Evolutionary conservation across 2,797 vertebrate genomes (phyloP).

Genomic region (Lophius americanus): DNA sequence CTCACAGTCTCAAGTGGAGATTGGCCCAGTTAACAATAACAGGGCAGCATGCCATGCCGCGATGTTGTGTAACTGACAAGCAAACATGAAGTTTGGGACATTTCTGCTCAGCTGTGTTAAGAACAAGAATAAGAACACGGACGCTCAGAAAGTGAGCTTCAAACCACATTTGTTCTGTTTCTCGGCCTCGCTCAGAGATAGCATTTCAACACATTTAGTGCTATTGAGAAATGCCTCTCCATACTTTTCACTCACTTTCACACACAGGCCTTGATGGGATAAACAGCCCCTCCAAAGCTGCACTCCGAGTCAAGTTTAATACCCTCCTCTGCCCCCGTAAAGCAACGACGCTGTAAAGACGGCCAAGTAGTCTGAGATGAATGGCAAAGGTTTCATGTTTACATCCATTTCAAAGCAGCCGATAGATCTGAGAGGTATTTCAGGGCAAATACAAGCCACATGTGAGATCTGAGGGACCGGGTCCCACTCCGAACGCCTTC

Average conservation of each 20-base stretch:
- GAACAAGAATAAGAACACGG: conserved; percentile 58
- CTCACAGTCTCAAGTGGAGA: conserved; percentile 36
- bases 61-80: conserved; percentile 72
- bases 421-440: conserved; percentile 67
- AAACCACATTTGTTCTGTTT: conserved; percentile 64
- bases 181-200: conserved; percentile 25
- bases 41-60: conserved; percentile 70
- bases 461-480: conserved; percentile 67
- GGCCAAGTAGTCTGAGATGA: conserved; percentile 47
- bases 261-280: conserved; percentile 30
- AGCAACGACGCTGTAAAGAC: conserved; percentile 45
- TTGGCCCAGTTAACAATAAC: conserved; percentile 60
- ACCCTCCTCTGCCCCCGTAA: conserved; percentile 30
- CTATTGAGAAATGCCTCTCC: conserved; percentile 55
- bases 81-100: conserved; percentile 51
- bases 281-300: conserved; percentile 36
- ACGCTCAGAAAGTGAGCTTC: conserved; percentile 38
- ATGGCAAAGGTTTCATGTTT: conserved; percentile 59
- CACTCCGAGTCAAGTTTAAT: conserved; percentile 32
- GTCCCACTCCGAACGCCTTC: conserved; percentile 68
- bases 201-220: conserved; percentile 44
- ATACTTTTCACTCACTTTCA: conserved; percentile 35
- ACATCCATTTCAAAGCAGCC: conserved; percentile 68
- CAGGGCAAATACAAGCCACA: conserved; percentile 71
- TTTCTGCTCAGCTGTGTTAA: conserved; percentile 23